phyloP scores from a whole-genome alignment of 1,140 invertebrate genomes.

The Bombus waltoni region DNA sequence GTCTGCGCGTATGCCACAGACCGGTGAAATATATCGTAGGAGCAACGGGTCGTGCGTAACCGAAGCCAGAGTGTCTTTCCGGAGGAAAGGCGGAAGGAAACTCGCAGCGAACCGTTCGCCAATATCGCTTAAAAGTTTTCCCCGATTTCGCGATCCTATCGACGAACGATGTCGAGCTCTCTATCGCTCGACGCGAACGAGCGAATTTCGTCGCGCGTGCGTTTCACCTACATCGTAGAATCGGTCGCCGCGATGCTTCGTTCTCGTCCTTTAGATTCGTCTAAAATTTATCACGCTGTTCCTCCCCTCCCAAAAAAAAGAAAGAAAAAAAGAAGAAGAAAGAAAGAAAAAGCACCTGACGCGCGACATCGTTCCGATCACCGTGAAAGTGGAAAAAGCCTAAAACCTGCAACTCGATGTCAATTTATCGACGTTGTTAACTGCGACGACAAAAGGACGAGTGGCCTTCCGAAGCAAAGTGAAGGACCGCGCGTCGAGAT shows the following conservation, averaged over 20 bases:
- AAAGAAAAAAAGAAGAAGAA: too few relatives aligned
- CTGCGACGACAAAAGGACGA: too few relatives aligned
- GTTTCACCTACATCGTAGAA: too few relatives aligned
- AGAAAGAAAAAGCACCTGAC: too few relatives aligned
- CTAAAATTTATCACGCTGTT: too few relatives aligned
- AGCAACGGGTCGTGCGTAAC: neutral
- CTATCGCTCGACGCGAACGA: neutral
- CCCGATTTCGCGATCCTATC: neutral
- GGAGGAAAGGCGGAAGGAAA: neutral
- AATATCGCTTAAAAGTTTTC: neutral
- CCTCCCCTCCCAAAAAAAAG: too few relatives aligned
- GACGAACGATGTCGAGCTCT: neutral
- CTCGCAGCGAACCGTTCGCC: neutral
- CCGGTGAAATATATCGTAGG: neutral
- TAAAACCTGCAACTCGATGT: too few relatives aligned
- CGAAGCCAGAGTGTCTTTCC: neutral
- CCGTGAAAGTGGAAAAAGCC: too few relatives aligned
- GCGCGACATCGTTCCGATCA: too few relatives aligned
- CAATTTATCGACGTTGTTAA: too few relatives aligned
- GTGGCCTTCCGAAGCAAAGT: neutral
- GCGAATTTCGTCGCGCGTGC: neutral
- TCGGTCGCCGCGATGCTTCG: too few relatives aligned
- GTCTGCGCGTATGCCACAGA: neutral
- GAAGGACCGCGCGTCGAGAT: neutral
- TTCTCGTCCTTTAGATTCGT: too few relatives aligned